phyloP scores from a whole-genome alignment of 2,113 vertebrate genomes.

The Illadopsis cleaveri region DNA sequence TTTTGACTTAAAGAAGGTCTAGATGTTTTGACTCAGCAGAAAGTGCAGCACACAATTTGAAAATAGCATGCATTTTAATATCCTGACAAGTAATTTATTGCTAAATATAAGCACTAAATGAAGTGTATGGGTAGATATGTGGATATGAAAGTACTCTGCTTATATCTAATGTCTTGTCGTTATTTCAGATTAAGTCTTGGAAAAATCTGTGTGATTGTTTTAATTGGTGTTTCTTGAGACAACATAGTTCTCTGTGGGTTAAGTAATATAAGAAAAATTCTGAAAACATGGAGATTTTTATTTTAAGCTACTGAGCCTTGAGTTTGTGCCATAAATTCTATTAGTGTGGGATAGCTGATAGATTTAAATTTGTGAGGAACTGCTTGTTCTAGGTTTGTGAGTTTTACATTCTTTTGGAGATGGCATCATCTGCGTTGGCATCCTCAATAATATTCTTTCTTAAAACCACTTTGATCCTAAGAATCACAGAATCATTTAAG shows the following conservation, averaged over 20 bases:
- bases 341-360: not conserved
- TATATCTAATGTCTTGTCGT: not conserved
- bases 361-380: not conserved
- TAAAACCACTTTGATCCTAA: not conserved
- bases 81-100: not conserved
- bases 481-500: not conserved
- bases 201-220: not conserved
- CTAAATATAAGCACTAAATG: not conserved
- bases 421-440: not conserved
- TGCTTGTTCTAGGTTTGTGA: not conserved
- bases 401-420: not conserved
- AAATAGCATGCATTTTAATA: not conserved
- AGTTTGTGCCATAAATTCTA: not conserved
- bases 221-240: not conserved
- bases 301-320: not conserved
- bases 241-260: not conserved
- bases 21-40: not conserved
- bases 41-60: not conserved
- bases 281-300: not conserved
- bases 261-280: not conserved
- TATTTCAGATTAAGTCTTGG: not conserved
- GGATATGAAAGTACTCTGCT: not conserved
- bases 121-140: not conserved
- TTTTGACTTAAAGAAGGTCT: not conserved
- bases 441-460: not conserved